Percentiles rank a stretch among this genome's conserved stretches.
phyloP scores from a whole-genome alignment of 1,140 invertebrate species.

The Drosophila subpulchrella region DNA sequence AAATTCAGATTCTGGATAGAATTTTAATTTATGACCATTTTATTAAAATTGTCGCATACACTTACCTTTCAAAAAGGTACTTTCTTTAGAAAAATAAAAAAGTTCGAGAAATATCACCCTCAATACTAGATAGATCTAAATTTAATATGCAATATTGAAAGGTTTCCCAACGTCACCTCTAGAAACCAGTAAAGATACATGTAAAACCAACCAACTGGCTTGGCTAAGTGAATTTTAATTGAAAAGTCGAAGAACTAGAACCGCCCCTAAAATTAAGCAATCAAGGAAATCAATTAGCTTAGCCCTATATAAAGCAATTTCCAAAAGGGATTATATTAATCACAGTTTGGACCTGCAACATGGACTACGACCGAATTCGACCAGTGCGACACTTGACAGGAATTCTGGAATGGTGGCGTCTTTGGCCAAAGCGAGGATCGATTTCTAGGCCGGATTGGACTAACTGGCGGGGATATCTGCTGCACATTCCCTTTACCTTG shows the following conservation, averaged over 20 bases:
- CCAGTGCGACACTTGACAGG: constrained; percentile 29
- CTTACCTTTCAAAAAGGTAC: no score
- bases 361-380: constrained; percentile 35
- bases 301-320: constrained; percentile 25
- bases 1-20: no score
- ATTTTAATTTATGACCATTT: no score
- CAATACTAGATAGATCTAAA: no score
- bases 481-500: constrained; percentile 42
- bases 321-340: not conserved
- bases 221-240: constrained; percentile 67
- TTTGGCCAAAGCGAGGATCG: constrained; percentile 24
- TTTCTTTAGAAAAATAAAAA: no score
- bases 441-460: not conserved
- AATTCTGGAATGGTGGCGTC: constrained; percentile 1
- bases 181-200: not conserved
- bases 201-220: constrained; percentile 26
- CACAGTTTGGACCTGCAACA: constrained; percentile 7
- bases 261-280: constrained; percentile 55
- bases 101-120: no score
- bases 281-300: constrained; percentile 21
- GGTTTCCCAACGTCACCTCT: no score
- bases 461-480: constrained; percentile 17
- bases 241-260: constrained; percentile 5
- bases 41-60: no score
- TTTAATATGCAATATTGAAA: no score